phyloP scores from a whole-genome alignment of 2,797 vertebrate genomes.

The Chloroceryle amazona region DNA sequence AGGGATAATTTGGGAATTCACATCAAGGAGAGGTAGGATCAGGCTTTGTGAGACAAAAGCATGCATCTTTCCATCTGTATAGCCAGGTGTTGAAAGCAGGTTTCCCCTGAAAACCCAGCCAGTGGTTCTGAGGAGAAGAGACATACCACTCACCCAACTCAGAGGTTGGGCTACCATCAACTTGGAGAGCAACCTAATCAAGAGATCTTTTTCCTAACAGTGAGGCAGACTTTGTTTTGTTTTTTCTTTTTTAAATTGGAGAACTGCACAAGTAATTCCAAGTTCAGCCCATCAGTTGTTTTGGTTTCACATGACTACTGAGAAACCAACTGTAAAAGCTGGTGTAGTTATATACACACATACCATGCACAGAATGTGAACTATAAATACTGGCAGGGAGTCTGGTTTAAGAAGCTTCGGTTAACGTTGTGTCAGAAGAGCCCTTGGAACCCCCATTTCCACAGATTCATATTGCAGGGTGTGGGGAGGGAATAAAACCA shows the following conservation, averaged over 20 bases:
- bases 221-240: background rate
- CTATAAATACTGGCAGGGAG: conserved; percentile 67
- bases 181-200: background rate
- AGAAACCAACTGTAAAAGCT: conserved; percentile 70
- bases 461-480: conserved; percentile 34
- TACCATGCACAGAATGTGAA: conserved; percentile 42
- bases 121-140: background rate
- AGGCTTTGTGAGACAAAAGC: background rate
- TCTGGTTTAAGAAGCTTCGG: conserved; percentile 63
- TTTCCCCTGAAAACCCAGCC: background rate
- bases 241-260: background rate
- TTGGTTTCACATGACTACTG: conserved; percentile 72
- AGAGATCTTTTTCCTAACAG: background rate
- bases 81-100: background rate
- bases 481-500: conserved; percentile 46
- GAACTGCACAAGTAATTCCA: background rate
- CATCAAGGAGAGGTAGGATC: background rate
- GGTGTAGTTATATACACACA: conserved; percentile 35
- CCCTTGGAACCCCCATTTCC: conserved; percentile 64
- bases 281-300: conserved; percentile 56
- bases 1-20: background rate
- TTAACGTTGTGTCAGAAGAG: conserved; percentile 59
- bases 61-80: background rate
- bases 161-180: fast-evolving
- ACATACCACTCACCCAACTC: background rate